Base-by-base conservation (phyloP, 2,888 invertebrate species). In the Drosophila phalerata region DNA sequence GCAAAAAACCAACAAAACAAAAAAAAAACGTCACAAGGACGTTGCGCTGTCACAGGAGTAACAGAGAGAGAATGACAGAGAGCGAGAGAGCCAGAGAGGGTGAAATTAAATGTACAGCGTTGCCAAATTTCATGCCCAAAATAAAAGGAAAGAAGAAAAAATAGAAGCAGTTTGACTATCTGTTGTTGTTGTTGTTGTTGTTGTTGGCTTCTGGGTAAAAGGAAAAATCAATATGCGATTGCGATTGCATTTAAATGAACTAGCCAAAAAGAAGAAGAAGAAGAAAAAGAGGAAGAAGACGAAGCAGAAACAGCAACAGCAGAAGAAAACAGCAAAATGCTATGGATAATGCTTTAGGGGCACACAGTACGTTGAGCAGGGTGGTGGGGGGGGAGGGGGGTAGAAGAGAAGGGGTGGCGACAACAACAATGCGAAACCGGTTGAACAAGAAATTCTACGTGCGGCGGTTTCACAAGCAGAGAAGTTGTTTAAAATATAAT, bases 381-480 rank as follows among this genome's bases (percentile, higher is more conserved):
- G n/a, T n/a, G n/a, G n/a, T n/a, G n/a, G n/a, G n/a, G n/a, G n/a
- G n/a, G n/a, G n/a, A n/a, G 58, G 55, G 40, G 55, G 43, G 45
- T 15, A 40, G 15, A 3, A 40, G 22, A 28, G 42, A 56, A 51
- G 55, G 58, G 55, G 38, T 58, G 43, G 42, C 42, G 19, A 42
- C 10, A 69, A 51, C 34, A 67, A 42, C 38, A 63, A 52, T 57
- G 40, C 30, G 25, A 48, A 87, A 87, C 87, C 73, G 85, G 87
- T 87, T 76, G 57, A 79, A 70, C 75, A 70, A 78, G 77, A 82
- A 68, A 56, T 83, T 85, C 74, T 70, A 85, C 82, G 63, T 82
- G 80, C 56, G 68, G 45, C 22, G 73, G 13, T 67, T 66, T 30
- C 65, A 68, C 40, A 69, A 68, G 28, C 47, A 48, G 48, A 15